Evolutionary conservation across 2,113 vertebrate genomes (phyloP), one percentile per base, ranked within the genome.

Genomic region (Melanotaenia duboulayi): DNA sequence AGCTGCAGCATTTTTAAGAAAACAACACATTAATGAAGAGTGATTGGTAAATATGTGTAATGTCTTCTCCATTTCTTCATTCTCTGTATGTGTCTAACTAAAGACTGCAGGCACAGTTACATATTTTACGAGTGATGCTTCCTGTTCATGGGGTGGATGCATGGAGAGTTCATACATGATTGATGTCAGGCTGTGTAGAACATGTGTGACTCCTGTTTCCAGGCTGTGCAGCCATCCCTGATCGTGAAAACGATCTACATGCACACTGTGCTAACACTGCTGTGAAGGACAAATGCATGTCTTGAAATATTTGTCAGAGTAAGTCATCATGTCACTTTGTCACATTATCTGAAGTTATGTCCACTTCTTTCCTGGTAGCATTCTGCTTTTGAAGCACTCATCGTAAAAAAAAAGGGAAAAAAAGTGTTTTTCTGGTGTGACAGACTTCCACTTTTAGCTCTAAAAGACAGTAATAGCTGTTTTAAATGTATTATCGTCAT

Each of bases 31-130:
- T 82, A 81, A 73, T 71, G 69, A 64, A 59, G 59, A 69, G 46
- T 79, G 73, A 80, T 50, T 72, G 71, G 65, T 68, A 79, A 80
- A 65, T 22, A 58, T 69, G 59, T 80, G 60, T 72, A 42, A 74
- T 62, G 25, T 74, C 68, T 44, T 42, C 35, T 52, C 49, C 19
- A 37, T 48, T 48, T 58, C 59, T 28, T 68, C 10, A 60, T 50
- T 83, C 79, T 56, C 81, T 82, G 55, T 81, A 63, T 81, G 68
- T 67, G 66, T 89, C 84, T 87, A 84, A 85, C 87, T 89, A 85
- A 83, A 89, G 85, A 75, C 61, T 77, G 78, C 75, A 78, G 74
- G 81, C 67, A 62, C 75, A 87, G 80, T 75, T 50, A 35, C 65
- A 80, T 80, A 75, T 76, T 89, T 90, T 79, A 79, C 81, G 55